Evolutionary conservation across 92 coral and sea anemone genomes (phyloP), one percentile per base, ranked within the genome.

Genomic region (Zoanthus sociatus): DNA sequence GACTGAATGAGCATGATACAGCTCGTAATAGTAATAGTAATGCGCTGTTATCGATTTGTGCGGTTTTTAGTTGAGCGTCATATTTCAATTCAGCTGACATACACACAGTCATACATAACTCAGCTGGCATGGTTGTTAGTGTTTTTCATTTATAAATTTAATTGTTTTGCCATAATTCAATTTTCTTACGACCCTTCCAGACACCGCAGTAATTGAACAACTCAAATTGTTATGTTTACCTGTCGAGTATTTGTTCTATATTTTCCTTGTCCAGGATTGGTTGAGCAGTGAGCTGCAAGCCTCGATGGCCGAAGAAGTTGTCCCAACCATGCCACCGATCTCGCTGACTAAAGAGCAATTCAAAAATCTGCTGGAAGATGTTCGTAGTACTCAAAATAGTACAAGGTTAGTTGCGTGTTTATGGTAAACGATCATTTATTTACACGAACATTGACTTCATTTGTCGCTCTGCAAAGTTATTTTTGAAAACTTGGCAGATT

Each of bases 261-360:
- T n/a, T 64, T 47, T 47, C 61, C 11, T 50, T 33, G 17, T 45
- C 66, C 75, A 81, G 85, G 85, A 81, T 81, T 81, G 85, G 85
- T 64, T 71, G 46, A 81, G 73, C 85, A 44, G 45, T 30, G 60
- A 81, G 76, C 18, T 48, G 76, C 18, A 26, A 17, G 74, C 85
- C 85, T 81, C 75, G 46, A 63, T 75, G 85, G 85, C 32, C 14
- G 85, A 81, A 47, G 85, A 81, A 30, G 85, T 81, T 15, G 85
- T 64, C 1, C 85, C 85, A 81, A 81, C 85, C 0, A 81, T 81
- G 85, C 85, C 85, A 9, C 66, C 85, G 4, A 81, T 81, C 33
- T 8, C 85, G 5, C 85, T 81, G 6, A 81, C 85, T 11, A 81
- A 64, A 20, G 85, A 81, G 32, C 85, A 81, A 73, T 81, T 66